phyloP scores from a whole-genome alignment of 2,113 vertebrate species.

The Corythoichthys intestinalis region DNA sequence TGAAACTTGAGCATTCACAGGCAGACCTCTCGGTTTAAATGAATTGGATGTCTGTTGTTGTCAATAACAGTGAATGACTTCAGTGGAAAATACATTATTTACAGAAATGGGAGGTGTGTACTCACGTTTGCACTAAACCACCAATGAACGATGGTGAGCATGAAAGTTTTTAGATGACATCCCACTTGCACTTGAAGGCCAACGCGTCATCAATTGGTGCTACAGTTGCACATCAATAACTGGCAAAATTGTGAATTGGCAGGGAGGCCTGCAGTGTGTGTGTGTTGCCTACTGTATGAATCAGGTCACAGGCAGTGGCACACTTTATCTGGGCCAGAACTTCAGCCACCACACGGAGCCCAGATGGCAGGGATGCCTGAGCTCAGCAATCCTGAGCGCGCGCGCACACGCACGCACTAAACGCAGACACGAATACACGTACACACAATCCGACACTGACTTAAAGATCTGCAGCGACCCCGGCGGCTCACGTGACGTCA shows the following conservation, averaged over 20 bases:
- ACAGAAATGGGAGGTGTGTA: no score
- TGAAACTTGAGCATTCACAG: no score
- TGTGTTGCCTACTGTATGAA: conserved; percentile 38
- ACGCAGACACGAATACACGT: conserved; percentile 5
- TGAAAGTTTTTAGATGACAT: conserved; percentile 25
- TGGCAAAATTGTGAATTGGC: neutral
- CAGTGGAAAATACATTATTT: no score
- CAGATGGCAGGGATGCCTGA: conserved; percentile 64
- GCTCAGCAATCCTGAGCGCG: conserved; percentile 38
- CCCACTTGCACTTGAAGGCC: neutral
- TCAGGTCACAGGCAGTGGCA: conserved; percentile 58
- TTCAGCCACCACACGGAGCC: conserved; percentile 59
- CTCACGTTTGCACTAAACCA: no score
- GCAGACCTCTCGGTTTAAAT: no score
- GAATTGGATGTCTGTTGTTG: no score
- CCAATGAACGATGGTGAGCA: neutral
- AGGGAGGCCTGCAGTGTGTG: conserved; percentile 8
- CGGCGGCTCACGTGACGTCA: conserved; percentile 28
- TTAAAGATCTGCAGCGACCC: conserved; percentile 27
- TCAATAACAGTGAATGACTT: no score
- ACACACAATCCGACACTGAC: conserved; percentile 4
- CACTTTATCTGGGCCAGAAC: conserved; percentile 64
- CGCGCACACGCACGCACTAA: conserved; percentile 9
- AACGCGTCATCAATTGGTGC: neutral
- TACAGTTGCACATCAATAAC: conserved; percentile 5